phyloP scores from a whole-genome alignment of 2,797 vertebrate genomes.

The Harpagifer antarcticus region DNA sequence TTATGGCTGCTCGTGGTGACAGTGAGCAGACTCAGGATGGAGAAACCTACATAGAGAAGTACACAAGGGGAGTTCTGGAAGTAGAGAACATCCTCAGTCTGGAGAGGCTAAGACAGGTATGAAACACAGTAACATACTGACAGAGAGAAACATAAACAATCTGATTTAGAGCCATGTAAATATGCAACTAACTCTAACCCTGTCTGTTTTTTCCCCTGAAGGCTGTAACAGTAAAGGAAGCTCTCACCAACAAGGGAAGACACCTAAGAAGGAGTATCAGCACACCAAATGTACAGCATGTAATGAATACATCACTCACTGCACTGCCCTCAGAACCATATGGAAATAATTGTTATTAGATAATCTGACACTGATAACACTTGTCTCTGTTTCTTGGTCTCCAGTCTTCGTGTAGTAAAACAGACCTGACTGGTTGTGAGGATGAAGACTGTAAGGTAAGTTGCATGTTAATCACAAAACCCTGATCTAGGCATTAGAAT shows the following conservation, averaged over 20 bases:
- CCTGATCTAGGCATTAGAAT: not conserved
- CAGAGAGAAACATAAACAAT: constrained; percentile 2
- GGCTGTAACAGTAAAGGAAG: constrained; percentile 97
- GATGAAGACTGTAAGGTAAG: constrained; percentile 90
- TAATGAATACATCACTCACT: constrained; percentile 77
- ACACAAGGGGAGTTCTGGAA: constrained; percentile 94
- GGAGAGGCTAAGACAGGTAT: constrained; percentile 93
- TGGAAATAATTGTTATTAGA: not conserved
- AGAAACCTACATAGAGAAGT: constrained; percentile 97
- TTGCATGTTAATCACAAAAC: not conserved
- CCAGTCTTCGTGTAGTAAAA: constrained; percentile 91
- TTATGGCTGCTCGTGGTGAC: constrained; percentile 95
- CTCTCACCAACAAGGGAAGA: constrained; percentile 90
- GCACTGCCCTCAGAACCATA: not conserved
- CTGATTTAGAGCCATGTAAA: not conserved
- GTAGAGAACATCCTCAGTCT: constrained; percentile 97
- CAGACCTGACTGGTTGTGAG: constrained; percentile 90
- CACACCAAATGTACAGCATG: constrained; percentile 94
- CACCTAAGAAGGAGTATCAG: constrained; percentile 95
- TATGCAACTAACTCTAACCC: not conserved
- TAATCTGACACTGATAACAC: not conserved
- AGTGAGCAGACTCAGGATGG: constrained; percentile 90
- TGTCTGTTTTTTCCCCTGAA: constrained; percentile 58
- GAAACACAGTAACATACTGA: not conserved
- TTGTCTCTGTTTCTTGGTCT: constrained; percentile 31